phyloP scores from a whole-genome alignment of 1,140 invertebrate genomes.

The Meloidogyne hapla region DNA sequence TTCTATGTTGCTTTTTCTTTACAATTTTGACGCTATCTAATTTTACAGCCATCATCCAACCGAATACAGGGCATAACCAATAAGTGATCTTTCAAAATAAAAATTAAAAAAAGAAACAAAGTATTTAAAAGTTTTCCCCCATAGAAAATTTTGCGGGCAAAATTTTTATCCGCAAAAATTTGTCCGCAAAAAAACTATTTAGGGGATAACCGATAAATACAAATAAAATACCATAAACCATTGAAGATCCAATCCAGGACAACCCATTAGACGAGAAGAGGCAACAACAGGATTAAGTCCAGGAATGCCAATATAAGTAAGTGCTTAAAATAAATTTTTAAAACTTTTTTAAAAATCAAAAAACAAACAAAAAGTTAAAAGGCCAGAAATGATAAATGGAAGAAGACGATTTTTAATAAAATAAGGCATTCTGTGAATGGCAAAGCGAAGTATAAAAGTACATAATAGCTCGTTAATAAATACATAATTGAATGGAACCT shows the following conservation, averaged over 20 bases:
- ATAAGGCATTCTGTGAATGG: slow-evolving; percentile 13
- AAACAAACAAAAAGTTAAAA: slow-evolving; percentile 48
- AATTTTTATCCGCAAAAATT: too few species aligned
- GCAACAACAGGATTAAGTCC: slow-evolving; percentile 57
- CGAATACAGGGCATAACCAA: slow-evolving; percentile 42
- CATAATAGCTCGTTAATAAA: slow-evolving; percentile 46
- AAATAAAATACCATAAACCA: slow-evolving; percentile 33
- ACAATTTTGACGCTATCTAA: slow-evolving; percentile 33
- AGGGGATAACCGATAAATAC: too few species aligned
- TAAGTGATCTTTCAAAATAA: slow-evolving; percentile 23
- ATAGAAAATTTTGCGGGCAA: too few species aligned
- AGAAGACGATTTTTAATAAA: slow-evolving; percentile 23
- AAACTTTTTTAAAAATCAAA: not conserved
- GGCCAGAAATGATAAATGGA: slow-evolving; percentile 43
- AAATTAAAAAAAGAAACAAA: too few species aligned
- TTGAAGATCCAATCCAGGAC: slow-evolving; percentile 48
- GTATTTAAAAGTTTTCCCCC: too few species aligned
- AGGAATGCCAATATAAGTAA: slow-evolving; percentile 53
- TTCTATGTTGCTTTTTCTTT: slow-evolving; percentile 22
- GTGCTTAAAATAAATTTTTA: slow-evolving; percentile 41
- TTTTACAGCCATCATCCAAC: slow-evolving; percentile 41
- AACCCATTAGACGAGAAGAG: slow-evolving; percentile 48
- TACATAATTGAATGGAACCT: slow-evolving; percentile 51
- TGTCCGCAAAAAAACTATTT: not conserved
- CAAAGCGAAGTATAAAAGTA: slow-evolving; percentile 38